A percentile compares a stretch with the other conserved stretches of the same genome.
phyloP scores from a whole-genome alignment of 2,888 invertebrate genomes.

The Carcina quercana region DNA sequence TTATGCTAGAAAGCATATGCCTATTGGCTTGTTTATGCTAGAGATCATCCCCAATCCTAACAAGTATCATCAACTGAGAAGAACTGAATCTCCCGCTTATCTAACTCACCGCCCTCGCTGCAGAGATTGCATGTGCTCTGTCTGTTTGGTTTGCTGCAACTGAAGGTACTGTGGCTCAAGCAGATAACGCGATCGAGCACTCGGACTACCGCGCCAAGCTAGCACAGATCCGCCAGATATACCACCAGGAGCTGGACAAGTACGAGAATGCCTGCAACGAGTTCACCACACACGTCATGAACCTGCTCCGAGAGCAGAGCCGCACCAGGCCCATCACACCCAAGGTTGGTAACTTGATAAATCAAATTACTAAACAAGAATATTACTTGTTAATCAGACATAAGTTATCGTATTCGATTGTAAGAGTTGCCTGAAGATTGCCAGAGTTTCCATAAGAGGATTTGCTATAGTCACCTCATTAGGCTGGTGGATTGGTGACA shows the following conservation, averaged over 20 bases:
- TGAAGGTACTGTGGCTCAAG: constrained; percentile 81
- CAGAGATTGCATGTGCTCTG: constrained; percentile 42
- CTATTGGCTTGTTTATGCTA: too few relatives aligned
- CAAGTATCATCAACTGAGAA: too few relatives aligned
- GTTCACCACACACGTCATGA: constrained; percentile 99
- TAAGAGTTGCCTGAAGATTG: too few relatives aligned
- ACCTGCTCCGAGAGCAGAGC: constrained; percentile 95
- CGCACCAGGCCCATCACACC: constrained; percentile 98
- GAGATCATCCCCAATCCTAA: too few relatives aligned
- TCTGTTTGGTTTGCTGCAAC: constrained; percentile 38
- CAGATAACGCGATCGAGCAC: constrained; percentile 98
- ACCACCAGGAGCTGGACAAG: constrained; percentile 99
- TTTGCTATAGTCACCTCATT: too few relatives aligned
- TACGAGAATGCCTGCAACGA: constrained; percentile 99
- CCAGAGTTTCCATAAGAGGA: too few relatives aligned
- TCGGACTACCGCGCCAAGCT: constrained; percentile 99
- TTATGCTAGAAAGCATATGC: too few relatives aligned
- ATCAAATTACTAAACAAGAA: too few relatives aligned
- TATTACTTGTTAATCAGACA: too few relatives aligned
- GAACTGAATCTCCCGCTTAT: too few relatives aligned
- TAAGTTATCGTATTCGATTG: too few relatives aligned
- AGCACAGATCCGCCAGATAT: constrained; percentile 98
- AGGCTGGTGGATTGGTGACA: too few relatives aligned
- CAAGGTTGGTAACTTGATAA: constrained; percentile 79
- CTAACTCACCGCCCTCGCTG: constrained; percentile 18